These are phyloP conservation scores for Brachyrhaphis roseni DNA, from an alignment of 2,797 vertebrate genomes.

Conservation along the genomic window DNA sequence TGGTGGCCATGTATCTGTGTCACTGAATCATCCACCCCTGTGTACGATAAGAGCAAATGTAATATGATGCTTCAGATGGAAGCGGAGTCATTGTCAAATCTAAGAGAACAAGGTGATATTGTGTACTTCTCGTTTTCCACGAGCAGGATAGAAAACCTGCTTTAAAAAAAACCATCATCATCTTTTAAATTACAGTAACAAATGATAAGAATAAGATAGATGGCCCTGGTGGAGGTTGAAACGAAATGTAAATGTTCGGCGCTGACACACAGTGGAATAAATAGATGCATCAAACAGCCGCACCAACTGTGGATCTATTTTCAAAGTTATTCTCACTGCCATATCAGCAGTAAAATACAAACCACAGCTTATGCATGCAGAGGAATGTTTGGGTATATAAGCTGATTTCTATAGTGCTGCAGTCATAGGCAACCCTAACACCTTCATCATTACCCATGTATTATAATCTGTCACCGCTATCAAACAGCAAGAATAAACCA, in stretches of 20 bases:
- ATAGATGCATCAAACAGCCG: constrained; percentile 16
- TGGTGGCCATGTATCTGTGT: constrained; percentile 29
- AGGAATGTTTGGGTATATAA: constrained; percentile 21
- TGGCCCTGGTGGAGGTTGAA: not conserved
- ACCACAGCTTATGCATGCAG: constrained; percentile 23
- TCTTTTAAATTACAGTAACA: not conserved
- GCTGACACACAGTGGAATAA: constrained; percentile 4
- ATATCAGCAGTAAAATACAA: constrained; percentile 29
- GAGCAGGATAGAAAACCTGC: not conserved
- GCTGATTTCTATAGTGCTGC: constrained; percentile 42
- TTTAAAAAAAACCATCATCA: not conserved
- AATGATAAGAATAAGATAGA: not conserved
- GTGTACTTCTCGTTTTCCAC: not conserved
- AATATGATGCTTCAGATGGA: constrained; percentile 20
- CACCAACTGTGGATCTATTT: constrained; percentile 11
- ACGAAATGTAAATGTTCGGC: constrained; percentile 15
- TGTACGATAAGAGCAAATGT: constrained; percentile 30
- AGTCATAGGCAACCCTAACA: constrained; percentile 43
- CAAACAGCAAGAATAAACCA: constrained; percentile 55
- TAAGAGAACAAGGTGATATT: not conserved
- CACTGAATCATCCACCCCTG: constrained; percentile 27
- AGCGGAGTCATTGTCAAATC: constrained; percentile 14
- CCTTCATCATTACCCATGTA: constrained; percentile 45
- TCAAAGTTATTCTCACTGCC: constrained; percentile 25
- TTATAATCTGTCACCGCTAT: constrained; percentile 60